Base-by-base conservation (phyloP, 1,140 invertebrate species). In the Hycleus cichorii region DNA sequence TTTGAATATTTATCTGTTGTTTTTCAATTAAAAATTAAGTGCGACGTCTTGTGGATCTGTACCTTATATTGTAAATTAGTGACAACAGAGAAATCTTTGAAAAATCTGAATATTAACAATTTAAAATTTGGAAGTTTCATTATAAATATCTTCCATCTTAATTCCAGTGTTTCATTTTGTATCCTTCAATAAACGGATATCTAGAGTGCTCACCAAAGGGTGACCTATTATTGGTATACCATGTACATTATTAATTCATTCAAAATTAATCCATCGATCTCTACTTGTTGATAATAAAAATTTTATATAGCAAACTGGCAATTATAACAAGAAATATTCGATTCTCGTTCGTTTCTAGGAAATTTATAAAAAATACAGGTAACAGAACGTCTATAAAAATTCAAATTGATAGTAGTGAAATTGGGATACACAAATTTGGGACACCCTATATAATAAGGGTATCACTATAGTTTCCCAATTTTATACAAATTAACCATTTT, bases 1-100 rank as follows among this genome's bases (percentile, higher is more conserved):
- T 18, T 18, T 18, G 18, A 18, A 18, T 18, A 18, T 18, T 18
- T 18, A 18, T 18, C 1, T 18, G 18, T 18, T 18, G 18, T 18
- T 18, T 18, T 18, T 50, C 47, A 40, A 24, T 55, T 59, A 12
- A 25, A 58, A 54, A 3, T n/a, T 18, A 12, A 32, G n/a, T 58
- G 65, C 57, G 63, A 64, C 63, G 62, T 61, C 60, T 60, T 57
- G 60, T 58, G 59, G 63, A 64, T 57, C 55, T 69, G 67, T 69
- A 69, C 62, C 59, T 69, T 66, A 58, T 18, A 18, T 18, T 70
- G 69, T 70, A 70, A 62, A 69, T 67, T 70, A 70, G 65, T 60
- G 57, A 59, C 18, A 18, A 18, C 1, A 69, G 64, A 32, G 4
- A 7, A 32, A 32, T 69, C 60, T 67, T 70, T 67, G 60, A 64